These are phyloP conservation scores for Littorina saxatilis DNA, from an alignment of 1,140 invertebrate species.

Conservation along the genomic window DNA sequence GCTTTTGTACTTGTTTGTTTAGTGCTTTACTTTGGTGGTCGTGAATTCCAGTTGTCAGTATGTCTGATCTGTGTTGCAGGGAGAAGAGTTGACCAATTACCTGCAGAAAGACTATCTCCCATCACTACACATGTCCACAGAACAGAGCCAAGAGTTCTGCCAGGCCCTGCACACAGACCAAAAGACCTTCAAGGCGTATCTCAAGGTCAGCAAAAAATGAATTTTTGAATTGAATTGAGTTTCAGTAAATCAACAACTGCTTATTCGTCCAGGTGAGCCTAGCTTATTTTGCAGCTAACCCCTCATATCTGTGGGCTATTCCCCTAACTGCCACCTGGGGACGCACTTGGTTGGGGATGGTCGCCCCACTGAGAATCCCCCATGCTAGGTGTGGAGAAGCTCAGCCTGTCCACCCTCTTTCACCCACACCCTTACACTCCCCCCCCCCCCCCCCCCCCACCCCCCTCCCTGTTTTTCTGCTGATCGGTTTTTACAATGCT, in stretches of 20 bases:
- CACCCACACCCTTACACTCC: too few species aligned
- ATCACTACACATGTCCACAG: slow-evolving; percentile 72
- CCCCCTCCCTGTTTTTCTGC: too few species aligned
- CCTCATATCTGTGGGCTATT: not conserved
- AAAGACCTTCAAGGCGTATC: slow-evolving; percentile 78
- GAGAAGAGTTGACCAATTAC: slow-evolving; percentile 77
- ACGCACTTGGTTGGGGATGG: too few species aligned
- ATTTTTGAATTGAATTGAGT: not conserved
- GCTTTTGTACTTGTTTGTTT: too few species aligned
- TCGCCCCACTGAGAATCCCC: too few species aligned
- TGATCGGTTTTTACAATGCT: not conserved
- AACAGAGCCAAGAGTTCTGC: slow-evolving; percentile 76
- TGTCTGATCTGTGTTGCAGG: slow-evolving; percentile 64
- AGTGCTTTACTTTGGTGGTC: too few species aligned
- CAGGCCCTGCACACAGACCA: slow-evolving; percentile 75
- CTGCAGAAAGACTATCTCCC: slow-evolving; percentile 76
- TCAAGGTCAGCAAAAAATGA: slow-evolving; percentile 73
- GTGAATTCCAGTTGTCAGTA: too few species aligned
- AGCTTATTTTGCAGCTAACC: not conserved
- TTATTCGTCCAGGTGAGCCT: not conserved
- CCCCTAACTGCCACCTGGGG: too few species aligned
- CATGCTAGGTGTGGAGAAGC: too few species aligned
- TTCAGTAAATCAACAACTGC: not conserved
- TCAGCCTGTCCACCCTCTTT: too few species aligned
- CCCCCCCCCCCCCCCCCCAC: too few species aligned